Percentiles rank a stretch among this genome's conserved stretches.
phyloP scores from a whole-genome alignment of 2,113 vertebrate genomes.

The Spermophilus dauricus region DNA sequence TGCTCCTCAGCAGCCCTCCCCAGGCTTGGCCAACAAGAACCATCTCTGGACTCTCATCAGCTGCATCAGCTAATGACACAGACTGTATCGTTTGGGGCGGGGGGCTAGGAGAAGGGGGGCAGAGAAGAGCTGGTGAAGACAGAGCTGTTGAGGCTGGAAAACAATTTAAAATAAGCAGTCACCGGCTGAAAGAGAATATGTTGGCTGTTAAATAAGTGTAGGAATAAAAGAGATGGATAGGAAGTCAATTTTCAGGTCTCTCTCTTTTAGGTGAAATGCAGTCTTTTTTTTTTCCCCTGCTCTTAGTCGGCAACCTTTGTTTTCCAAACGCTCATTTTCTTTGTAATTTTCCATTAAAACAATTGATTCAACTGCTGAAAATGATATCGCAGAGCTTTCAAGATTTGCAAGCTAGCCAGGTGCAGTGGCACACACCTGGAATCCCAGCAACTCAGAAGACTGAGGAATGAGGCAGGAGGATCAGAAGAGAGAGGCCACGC shows the following conservation, averaged over 20 bases:
- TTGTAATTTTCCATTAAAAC: conserved; percentile 79
- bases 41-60: neutral
- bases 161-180: conserved; percentile 51
- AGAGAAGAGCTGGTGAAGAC: neutral
- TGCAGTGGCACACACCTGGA: too few relatives aligned
- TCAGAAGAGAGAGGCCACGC: too few relatives aligned
- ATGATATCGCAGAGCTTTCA: conserved; percentile 1
- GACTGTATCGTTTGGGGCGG: neutral
- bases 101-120: neutral
- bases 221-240: conserved; percentile 43
- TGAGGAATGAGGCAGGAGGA: too few relatives aligned
- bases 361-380: conserved; percentile 64
- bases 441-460: too few relatives aligned
- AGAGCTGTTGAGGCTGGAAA: neutral
- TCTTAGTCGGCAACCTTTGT: conserved; percentile 35
- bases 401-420: neutral
- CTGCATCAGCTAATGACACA: neutral
- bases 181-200: neutral
- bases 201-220: neutral
- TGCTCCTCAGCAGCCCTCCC: neutral
- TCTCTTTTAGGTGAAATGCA: neutral
- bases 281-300: conserved; percentile 7
- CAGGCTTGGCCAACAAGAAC: neutral
- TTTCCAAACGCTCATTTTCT: conserved; percentile 74
- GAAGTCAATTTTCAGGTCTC: conserved; percentile 6